Conservation (phyloP, 2,113 vertebrate species). For the Hypomesus transpacificus region DNA sequence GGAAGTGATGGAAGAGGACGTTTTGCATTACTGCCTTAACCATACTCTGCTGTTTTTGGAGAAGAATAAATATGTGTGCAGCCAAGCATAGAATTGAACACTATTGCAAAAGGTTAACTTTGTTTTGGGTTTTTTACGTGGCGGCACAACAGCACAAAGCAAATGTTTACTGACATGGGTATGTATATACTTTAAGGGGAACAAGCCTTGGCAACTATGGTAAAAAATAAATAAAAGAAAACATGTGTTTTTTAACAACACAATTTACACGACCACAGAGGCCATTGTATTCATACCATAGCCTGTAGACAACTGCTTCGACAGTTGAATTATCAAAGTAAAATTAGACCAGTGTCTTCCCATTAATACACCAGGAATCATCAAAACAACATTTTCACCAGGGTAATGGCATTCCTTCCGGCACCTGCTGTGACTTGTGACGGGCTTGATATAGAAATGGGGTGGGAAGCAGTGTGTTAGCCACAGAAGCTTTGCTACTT, state of each 20-base stretch:
- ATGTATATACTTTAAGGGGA: too few relatives aligned
- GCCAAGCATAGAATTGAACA: conserved; percentile 30
- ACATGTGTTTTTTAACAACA: too few relatives aligned
- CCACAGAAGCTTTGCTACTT: too few relatives aligned
- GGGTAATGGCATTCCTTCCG: conserved; percentile 38
- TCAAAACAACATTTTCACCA: conserved; percentile 31
- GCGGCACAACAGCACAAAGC: not conserved
- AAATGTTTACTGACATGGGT: too few relatives aligned
- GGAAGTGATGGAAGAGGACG: conserved; percentile 54
- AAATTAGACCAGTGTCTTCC: not conserved
- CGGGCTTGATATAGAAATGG: too few relatives aligned
- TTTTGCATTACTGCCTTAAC: conserved; percentile 48
- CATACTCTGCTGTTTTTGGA: conserved; percentile 24
- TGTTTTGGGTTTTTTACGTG: not conserved
- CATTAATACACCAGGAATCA: not conserved
- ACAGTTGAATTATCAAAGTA: not conserved
- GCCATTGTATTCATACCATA: too few relatives aligned
- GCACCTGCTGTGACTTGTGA: conserved; percentile 31
- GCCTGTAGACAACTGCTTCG: too few relatives aligned
- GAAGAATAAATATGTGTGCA: conserved; percentile 12
- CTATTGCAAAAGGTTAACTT: not conserved
- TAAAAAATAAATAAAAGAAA: too few relatives aligned
- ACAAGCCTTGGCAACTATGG: too few relatives aligned
- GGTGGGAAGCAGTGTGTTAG: too few relatives aligned
- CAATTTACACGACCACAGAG: too few relatives aligned